Evolutionary conservation across 2,113 vertebrate genomes (phyloP).

Genomic region (Osmerus eperlanus): DNA sequence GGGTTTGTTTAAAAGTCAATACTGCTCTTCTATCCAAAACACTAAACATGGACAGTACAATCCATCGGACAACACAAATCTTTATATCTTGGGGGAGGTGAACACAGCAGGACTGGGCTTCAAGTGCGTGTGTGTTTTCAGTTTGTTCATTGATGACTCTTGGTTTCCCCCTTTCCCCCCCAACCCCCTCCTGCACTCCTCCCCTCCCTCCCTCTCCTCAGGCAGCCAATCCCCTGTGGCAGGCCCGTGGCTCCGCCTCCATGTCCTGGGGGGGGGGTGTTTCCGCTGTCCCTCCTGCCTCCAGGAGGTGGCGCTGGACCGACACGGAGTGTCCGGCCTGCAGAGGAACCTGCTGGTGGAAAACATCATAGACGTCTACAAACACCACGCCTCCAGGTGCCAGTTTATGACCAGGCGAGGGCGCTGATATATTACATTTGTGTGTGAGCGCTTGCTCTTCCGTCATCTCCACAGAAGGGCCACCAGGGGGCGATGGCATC

Average conservation of each 20-base stretch:
- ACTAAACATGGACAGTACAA: not conserved
- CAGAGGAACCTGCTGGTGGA: constrained; percentile 90
- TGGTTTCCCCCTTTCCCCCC: not conserved
- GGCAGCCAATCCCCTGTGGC: constrained; percentile 85
- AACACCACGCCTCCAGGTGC: constrained; percentile 81
- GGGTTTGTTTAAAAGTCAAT: not conserved
- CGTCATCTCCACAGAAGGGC: no score
- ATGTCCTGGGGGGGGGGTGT: constrained; percentile 76
- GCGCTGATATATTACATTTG: constrained; percentile 10
- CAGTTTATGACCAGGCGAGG: constrained; percentile 32
- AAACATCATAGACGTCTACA: constrained; percentile 90
- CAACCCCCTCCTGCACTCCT: not conserved
- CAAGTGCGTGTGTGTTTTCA: not conserved
- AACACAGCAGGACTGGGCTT: no score
- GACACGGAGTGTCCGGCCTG: constrained; percentile 85
- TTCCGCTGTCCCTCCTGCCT: constrained; percentile 29
- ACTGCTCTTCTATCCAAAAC: not conserved
- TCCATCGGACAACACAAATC: no score
- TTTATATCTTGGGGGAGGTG: no score
- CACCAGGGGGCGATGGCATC: no score
- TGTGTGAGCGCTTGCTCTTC: not conserved
- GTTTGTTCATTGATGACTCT: not conserved
- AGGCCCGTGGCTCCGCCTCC: constrained; percentile 76
- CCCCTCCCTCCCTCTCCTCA: constrained; percentile 32
- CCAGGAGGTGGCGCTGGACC: constrained; percentile 86